Evolutionary conservation across 1,140 invertebrate genomes (phyloP).

Genomic region (Drosophila micromelanica): DNA sequence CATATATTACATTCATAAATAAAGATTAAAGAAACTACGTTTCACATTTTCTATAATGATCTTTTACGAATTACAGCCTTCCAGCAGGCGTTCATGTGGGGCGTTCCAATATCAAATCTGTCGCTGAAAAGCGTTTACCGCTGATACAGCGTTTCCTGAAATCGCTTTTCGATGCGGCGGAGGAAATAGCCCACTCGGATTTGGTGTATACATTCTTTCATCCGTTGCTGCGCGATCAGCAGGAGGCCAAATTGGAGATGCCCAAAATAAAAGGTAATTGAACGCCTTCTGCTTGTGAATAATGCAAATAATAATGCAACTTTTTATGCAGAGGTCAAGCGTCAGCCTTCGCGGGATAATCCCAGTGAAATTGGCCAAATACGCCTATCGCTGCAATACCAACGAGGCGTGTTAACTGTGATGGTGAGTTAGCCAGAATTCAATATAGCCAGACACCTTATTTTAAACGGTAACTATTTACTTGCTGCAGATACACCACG

Average conservation of each 20-base stretch:
- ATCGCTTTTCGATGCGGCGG: constrained; percentile 93
- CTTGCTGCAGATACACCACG: constrained; percentile 88
- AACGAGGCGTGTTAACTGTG: constrained; percentile 90
- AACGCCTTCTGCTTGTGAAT: background rate
- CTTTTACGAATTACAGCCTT: constrained; percentile 86
- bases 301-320: background rate
- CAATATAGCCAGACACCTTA: background rate
- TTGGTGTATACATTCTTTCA: constrained; percentile 99
- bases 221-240: constrained; percentile 95
- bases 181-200: constrained; percentile 97
- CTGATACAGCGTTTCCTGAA: constrained; percentile 95
- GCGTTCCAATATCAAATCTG: constrained; percentile 96
- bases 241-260: constrained; percentile 88
- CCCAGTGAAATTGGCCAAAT: constrained; percentile 87
- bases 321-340: constrained; percentile 63
- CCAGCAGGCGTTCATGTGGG: constrained; percentile 93
- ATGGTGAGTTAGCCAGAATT: constrained; percentile 87
- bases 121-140: constrained; percentile 94
- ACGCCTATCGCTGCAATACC: constrained; percentile 93
- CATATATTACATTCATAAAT: no score
- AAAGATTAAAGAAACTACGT: no score
- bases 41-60: no score
- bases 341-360: constrained; percentile 69
- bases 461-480: background rate
- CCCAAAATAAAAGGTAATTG: constrained; percentile 85